Evolutionary conservation across 2,888 invertebrate genomes (phyloP).

Genomic region (Operophtera brumata): DNA sequence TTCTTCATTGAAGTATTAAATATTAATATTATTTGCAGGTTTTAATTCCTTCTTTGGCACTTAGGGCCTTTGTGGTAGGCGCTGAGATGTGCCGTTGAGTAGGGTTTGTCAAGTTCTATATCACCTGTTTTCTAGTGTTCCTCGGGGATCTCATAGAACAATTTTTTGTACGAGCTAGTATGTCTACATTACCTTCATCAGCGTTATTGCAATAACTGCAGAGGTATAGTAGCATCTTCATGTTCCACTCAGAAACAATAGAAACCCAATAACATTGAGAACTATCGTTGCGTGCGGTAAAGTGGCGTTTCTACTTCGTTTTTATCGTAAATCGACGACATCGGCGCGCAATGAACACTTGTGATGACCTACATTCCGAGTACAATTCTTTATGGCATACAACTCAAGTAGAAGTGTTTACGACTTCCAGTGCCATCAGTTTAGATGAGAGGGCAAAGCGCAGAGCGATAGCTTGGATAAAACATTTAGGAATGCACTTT

Average conservation of each 20-base stretch:
- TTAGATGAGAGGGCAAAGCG: slow-evolving; percentile 4
- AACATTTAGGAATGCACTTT: neutral
- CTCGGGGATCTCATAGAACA: no score
- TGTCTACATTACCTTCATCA: neutral
- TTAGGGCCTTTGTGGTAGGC: no score
- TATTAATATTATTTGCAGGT: no score
- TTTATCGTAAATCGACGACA: slow-evolving; percentile 23
- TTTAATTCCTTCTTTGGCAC: no score
- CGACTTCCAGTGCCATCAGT: slow-evolving; percentile 18
- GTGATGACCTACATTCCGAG: slow-evolving; percentile 18
- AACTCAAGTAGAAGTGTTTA: slow-evolving; percentile 14
- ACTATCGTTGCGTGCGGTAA: slow-evolving; percentile 17
- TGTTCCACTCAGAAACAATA: slow-evolving; percentile 13
- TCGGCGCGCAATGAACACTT: slow-evolving; percentile 21
- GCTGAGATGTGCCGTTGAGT: no score
- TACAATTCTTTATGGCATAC: slow-evolving; percentile 16
- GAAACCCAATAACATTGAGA: slow-evolving; percentile 22
- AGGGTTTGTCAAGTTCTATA: no score
- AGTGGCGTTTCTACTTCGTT: slow-evolving; percentile 17
- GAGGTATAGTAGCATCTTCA: neutral
- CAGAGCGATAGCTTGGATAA: slow-evolving; percentile 1
- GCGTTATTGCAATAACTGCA: neutral
- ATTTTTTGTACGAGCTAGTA: no score
- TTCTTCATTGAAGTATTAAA: no score
- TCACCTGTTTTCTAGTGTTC: no score